Evolutionary conservation across 2,888 invertebrate species (phyloP), one percentile per base, ranked within the genome.

Genomic region (Mimas tiliae): DNA sequence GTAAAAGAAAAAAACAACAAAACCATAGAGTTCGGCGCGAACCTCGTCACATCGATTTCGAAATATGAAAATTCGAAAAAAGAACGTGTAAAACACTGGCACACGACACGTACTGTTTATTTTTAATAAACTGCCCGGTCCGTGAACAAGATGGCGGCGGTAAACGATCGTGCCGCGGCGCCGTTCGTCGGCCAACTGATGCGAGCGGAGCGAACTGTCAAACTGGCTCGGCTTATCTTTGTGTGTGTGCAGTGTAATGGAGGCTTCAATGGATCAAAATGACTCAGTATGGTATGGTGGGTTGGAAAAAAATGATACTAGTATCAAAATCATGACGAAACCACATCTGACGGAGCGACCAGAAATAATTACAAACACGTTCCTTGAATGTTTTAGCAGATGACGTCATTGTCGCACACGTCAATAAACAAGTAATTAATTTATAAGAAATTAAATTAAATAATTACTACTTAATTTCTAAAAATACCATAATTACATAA

Each of bases 121-220:
- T 88, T 88, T 86, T 85, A 83, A 82, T 80, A 83, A 81, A 85
- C 82, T 84, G 83, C 77, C 83, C 87, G 88, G 81, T 79, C 84
- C 82, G 86, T 80, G 74, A 81, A 77, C 84, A 87, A 90, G 67
- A 90, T 90, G 87, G 88, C 89, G 87, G 79, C 83, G 74, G 73
- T 71, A 79, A 80, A 73, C 86, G 87, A 79, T 83, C 81, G 33
- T 85, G 75, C 90, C 90, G 90, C 91, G 87, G 84, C 89, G 91
- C 91, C 91, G 90, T 83, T 82, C 89, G 86, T 87, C 91, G 92
- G 88, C 90, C 88, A 88, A 93, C 93, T 93, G 91, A 71, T 71
- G 70, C 80, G 78, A 74, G 73, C 77, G 78, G 79, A 78, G 83
- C 78, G 83, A 89, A 89, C 89, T 89, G 91, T 90, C 91, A 92